These are phyloP conservation scores for Microtus richardsoni DNA, from an alignment of 2,113 vertebrate species.

Conservation along the genomic window DNA sequence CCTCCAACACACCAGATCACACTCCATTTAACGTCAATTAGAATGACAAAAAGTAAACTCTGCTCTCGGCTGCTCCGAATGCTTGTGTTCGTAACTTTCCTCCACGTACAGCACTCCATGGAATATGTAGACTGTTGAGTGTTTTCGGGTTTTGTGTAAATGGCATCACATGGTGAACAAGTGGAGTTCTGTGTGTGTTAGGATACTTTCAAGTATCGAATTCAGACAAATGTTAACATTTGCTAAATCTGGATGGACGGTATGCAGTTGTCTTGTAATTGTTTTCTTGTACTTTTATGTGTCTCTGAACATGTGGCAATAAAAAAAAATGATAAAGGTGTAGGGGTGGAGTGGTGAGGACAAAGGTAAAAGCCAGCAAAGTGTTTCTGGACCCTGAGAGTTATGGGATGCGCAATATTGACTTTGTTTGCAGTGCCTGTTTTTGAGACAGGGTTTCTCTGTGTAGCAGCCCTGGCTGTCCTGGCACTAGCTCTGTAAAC, in stretches of 20 bases:
- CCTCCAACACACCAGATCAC: background rate
- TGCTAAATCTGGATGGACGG: conserved; percentile 76
- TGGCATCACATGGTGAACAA: conserved; percentile 44
- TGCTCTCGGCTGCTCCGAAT: conserved; percentile 33
- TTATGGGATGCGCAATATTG: background rate
- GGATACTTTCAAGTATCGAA: conserved; percentile 61
- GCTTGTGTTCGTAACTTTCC: conserved; percentile 64
- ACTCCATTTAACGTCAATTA: conserved; percentile 59
- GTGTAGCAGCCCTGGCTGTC: too few species aligned
- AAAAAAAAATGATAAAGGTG: background rate
- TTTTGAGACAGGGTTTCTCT: too few species aligned
- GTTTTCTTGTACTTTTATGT: conserved; percentile 63
- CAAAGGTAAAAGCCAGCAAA: conserved; percentile 27
- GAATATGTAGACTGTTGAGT: conserved; percentile 65
- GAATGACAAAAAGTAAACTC: conserved; percentile 3
- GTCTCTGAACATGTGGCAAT: conserved; percentile 64
- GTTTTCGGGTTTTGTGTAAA: conserved; percentile 69
- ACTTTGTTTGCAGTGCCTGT: conserved; percentile 20
- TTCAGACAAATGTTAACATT: conserved; percentile 75
- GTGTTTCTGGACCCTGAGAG: background rate
- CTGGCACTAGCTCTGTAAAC: too few species aligned
- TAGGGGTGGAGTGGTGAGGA: background rate
- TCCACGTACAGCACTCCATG: background rate
- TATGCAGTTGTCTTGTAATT: conserved; percentile 69
- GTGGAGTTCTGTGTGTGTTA: conserved; percentile 27